Conservation (phyloP, 2,888 invertebrate species). For the Drosophila diplacantha region DNA sequence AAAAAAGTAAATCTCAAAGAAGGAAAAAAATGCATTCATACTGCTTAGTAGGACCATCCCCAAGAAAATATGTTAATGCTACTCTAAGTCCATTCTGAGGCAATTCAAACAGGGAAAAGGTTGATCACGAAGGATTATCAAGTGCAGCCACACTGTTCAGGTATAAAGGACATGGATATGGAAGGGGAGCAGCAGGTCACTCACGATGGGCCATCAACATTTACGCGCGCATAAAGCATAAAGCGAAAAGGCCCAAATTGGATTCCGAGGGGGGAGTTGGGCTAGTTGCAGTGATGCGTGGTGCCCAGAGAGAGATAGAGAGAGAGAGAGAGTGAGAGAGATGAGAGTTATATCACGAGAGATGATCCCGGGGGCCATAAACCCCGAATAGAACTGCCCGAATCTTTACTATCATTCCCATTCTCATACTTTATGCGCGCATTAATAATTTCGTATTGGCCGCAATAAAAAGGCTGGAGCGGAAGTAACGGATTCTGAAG, state of each 20-base stretch:
- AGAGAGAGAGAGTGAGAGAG: neutral
- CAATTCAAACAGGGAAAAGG: neutral
- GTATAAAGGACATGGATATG: neutral
- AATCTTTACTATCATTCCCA: constrained; percentile 31
- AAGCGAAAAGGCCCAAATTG: constrained; percentile 20
- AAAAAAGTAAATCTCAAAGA: neutral
- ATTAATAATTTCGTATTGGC: constrained; percentile 66
- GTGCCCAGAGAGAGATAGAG: no score
- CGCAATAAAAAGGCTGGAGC: constrained; percentile 54
- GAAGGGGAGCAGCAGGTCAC: neutral
- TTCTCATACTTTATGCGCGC: constrained; percentile 38
- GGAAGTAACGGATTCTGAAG: constrained; percentile 4
- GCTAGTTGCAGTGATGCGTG: constrained; percentile 5
- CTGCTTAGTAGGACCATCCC: neutral
- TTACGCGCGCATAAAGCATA: constrained; percentile 24
- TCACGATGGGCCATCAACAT: constrained; percentile 22
- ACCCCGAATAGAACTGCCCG: constrained; percentile 21
- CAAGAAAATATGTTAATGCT: no score
- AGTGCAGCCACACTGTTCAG: constrained; percentile 8
- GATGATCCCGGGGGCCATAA: constrained; percentile 31
- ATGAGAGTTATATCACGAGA: constrained; percentile 2
- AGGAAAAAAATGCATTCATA: neutral
- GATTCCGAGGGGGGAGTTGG: neutral
- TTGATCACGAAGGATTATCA: neutral
- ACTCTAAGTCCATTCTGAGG: neutral